Evolutionary conservation across 2,888 invertebrate species (phyloP).

Genomic region (Atethmia centrago): DNA sequence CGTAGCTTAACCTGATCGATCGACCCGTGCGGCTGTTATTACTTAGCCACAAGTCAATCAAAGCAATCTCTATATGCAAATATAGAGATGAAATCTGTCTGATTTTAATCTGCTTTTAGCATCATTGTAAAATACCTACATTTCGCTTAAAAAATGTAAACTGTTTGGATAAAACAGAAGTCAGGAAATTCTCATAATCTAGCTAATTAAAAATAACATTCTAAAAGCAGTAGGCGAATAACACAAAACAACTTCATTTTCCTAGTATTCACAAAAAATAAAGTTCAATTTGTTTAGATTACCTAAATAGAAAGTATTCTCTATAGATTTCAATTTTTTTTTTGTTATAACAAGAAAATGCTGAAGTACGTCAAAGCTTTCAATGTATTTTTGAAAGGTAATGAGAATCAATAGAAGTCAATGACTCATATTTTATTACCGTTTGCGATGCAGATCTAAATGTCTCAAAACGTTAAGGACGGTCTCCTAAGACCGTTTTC

Average conservation of each 20-base stretch:
- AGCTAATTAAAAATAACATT: slow-evolving; percentile 3
- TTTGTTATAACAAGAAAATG: slow-evolving; percentile 22
- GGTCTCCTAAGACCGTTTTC: too few relatives aligned
- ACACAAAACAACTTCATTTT: background rate
- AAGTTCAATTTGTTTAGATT: background rate
- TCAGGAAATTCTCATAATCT: background rate
- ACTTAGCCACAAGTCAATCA: too few relatives aligned
- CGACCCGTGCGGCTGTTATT: too few relatives aligned
- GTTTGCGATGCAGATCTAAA: slow-evolving; percentile 8
- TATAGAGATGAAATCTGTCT: background rate
- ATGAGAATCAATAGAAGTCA: background rate
- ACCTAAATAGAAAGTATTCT: background rate
- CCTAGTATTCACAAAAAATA: background rate
- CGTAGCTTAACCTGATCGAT: too few relatives aligned
- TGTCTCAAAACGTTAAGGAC: too few relatives aligned
- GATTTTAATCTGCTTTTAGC: too few relatives aligned
- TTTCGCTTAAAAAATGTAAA: background rate
- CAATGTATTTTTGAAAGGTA: slow-evolving; percentile 15
- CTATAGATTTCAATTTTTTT: slow-evolving; percentile 7
- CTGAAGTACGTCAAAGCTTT: slow-evolving; percentile 4
- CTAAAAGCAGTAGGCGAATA: background rate
- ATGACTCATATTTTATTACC: background rate
- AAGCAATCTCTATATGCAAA: too few relatives aligned
- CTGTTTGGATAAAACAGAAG: background rate
- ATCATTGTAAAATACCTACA: background rate